These are phyloP conservation scores for Coleophora flavipennella DNA, from an alignment of 2,888 invertebrate genomes.

Conservation along the genomic window DNA sequence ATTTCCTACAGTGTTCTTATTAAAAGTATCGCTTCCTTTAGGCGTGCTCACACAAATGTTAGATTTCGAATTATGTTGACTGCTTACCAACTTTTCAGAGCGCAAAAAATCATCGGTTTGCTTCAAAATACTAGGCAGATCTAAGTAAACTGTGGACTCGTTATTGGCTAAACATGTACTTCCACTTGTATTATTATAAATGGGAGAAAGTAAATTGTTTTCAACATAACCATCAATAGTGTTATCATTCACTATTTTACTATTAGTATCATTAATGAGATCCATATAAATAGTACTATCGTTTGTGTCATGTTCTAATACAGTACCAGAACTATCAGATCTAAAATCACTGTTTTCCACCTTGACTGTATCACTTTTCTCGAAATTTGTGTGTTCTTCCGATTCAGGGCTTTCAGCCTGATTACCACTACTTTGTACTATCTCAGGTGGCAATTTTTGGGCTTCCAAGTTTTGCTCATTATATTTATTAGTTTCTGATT, in stretches of 20 bases:
- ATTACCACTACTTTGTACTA: slow-evolving; percentile 49
- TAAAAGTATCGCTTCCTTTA: slow-evolving; percentile 39
- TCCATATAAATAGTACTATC: slow-evolving; percentile 51
- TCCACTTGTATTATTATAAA: slow-evolving; percentile 22
- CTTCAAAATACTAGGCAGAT: slow-evolving; percentile 48
- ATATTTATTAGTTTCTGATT: slow-evolving; percentile 12
- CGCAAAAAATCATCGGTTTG: slow-evolving; percentile 43
- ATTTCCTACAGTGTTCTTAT: slow-evolving; percentile 32
- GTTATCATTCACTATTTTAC: slow-evolving; percentile 30
- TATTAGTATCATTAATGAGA: slow-evolving; percentile 46
- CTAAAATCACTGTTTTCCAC: slow-evolving; percentile 9
- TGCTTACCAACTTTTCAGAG: slow-evolving; percentile 37
- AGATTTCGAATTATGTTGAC: slow-evolving; percentile 24
- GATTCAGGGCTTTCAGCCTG: slow-evolving; percentile 13
- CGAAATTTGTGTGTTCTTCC: slow-evolving; percentile 2
- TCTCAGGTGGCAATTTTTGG: slow-evolving; percentile 38
- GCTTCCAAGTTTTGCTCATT: slow-evolving; percentile 16
- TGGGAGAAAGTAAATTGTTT: slow-evolving; percentile 26
- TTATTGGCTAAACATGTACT: slow-evolving; percentile 28
- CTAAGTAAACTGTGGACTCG: slow-evolving; percentile 59
- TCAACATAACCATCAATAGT: slow-evolving; percentile 24
- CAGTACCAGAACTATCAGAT: slow-evolving; percentile 34
- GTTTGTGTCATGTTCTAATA: slow-evolving; percentile 20
- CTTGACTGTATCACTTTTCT: background rate
- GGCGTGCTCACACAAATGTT: slow-evolving; percentile 42